Evolutionary conservation across 1,140 invertebrate species (phyloP).

Genomic region (Lasioglossum albipes): DNA sequence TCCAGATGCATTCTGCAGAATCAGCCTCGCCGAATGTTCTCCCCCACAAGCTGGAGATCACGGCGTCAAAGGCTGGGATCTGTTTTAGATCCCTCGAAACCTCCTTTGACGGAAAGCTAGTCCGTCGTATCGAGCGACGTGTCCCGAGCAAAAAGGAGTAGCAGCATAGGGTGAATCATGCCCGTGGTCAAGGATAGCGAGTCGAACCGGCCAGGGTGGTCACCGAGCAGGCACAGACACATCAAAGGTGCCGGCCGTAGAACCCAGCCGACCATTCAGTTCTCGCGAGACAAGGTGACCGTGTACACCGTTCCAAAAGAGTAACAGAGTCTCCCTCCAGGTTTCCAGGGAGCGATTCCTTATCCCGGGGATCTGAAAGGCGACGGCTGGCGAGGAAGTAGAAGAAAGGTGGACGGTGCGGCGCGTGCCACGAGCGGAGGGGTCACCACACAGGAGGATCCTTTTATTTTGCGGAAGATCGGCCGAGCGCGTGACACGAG

Average conservation of each 20-base stretch:
- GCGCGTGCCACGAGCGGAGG: slow-evolving; percentile 44
- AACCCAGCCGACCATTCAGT: not conserved
- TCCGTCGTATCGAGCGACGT: no score
- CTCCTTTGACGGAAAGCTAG: no score
- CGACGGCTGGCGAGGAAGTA: slow-evolving; percentile 10
- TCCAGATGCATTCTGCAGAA: no score
- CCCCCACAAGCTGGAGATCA: no score
- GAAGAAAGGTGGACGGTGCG: slow-evolving; percentile 42
- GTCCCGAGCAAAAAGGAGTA: no score
- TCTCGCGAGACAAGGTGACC: not conserved
- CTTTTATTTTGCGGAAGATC: slow-evolving; percentile 53
- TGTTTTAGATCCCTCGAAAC: no score
- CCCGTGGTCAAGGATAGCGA: no score
- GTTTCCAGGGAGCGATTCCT: slow-evolving; percentile 31
- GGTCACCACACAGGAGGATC: slow-evolving; percentile 25
- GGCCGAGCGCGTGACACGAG: slow-evolving; percentile 41
- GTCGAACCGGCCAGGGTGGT: no score
- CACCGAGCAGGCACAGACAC: slow-evolving; percentile 5
- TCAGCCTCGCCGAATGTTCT: no score
- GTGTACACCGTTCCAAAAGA: slow-evolving; percentile 29
- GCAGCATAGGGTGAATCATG: no score
- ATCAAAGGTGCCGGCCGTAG: slow-evolving; percentile 28
- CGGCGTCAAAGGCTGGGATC: no score
- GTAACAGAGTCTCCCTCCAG: not conserved
- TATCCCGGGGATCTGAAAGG: slow-evolving; percentile 47